Evolutionary conservation across 1,140 invertebrate species (phyloP), one percentile per base, ranked within the genome.

Genomic region (Ceratitis capitata): DNA sequence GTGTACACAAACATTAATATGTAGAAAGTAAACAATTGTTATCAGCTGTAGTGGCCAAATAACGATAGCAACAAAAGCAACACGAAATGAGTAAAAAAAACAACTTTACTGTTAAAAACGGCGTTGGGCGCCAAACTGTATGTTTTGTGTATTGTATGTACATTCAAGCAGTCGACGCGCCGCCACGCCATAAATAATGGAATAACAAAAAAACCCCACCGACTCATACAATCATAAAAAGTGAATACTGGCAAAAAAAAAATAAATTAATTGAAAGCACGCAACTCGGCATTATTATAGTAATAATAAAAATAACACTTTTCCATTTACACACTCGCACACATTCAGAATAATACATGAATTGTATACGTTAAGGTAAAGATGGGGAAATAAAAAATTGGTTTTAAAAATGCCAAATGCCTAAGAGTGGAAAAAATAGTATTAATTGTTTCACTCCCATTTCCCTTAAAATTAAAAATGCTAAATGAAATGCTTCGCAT

Each of bases 11-110:
- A 56, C 51, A 56, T 19, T 56, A 56, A 56, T n/a, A 10, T 69
- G 61, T 69, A 35, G 61, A 69, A 69, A 69, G 61, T 69, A 69
- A 69, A 69, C 61, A 69, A 39, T 69, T 69, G 3, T 69, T 69
- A 69, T 69, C 61, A 69, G 32, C 61, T 69, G 32, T 29, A 69
- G 32, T 35, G 32, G 32, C 16, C 61, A 14, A 69, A 69, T 69
- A 69, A 4, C 61, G n/a, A 16, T 10, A 58, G 39, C 61, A 69
- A 69, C 32, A 61, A 26, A 61, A 29, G 29, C 26, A 23, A n/a
- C 26, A 61, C 51, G 56, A 10, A 58, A 58, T 58, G n/a, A 26
- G 56, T 14, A 61, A 32, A 61, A 61, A 61, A 26, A 26, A 61
- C 29, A 23, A 32, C 10, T 61, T 9, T 23, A 16, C 26, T 26